A percentile compares a stretch with the other conserved stretches of the same genome.
These are phyloP conservation scores for Paradisaea rubra DNA, from an alignment of 2,113 vertebrate species.

Conservation along the genomic window DNA sequence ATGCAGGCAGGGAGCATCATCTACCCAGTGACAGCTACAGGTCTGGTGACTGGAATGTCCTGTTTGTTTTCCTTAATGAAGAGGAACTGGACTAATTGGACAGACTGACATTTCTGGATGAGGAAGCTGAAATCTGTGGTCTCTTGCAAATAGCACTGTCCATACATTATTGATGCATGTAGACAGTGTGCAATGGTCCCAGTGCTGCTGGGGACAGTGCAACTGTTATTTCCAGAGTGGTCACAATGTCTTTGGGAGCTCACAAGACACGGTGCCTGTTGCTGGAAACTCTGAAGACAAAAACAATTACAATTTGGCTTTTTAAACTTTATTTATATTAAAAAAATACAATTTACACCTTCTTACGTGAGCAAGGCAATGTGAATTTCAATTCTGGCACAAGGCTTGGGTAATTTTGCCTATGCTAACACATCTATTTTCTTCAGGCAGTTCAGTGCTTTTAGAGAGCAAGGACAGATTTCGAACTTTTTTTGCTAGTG, in stretches of 20 bases:
- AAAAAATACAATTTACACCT: not conserved
- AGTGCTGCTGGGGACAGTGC: not conserved
- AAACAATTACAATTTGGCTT: not conserved
- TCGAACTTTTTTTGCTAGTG: constrained; percentile 27
- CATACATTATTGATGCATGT: not conserved
- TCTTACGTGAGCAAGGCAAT: not conserved
- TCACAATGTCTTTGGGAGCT: not conserved
- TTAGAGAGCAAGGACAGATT: constrained; percentile 5
- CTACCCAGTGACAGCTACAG: not conserved
- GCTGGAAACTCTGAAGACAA: not conserved
- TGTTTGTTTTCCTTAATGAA: not conserved
- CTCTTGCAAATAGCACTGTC: not conserved
- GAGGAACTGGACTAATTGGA: not conserved
- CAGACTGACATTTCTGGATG: not conserved
- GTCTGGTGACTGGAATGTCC: not conserved
- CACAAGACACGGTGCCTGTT: not conserved
- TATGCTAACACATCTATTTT: constrained; percentile 2
- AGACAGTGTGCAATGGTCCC: not conserved
- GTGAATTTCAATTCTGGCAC: not conserved
- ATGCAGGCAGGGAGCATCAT: not conserved
- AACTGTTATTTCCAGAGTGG: not conserved
- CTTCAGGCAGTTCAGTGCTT: not conserved
- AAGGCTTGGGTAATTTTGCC: not conserved
- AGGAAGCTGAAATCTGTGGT: not conserved
- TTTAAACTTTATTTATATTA: not conserved